Base-by-base conservation (phyloP, 2,113 vertebrate species). In the Platycercus adscitus region DNA sequence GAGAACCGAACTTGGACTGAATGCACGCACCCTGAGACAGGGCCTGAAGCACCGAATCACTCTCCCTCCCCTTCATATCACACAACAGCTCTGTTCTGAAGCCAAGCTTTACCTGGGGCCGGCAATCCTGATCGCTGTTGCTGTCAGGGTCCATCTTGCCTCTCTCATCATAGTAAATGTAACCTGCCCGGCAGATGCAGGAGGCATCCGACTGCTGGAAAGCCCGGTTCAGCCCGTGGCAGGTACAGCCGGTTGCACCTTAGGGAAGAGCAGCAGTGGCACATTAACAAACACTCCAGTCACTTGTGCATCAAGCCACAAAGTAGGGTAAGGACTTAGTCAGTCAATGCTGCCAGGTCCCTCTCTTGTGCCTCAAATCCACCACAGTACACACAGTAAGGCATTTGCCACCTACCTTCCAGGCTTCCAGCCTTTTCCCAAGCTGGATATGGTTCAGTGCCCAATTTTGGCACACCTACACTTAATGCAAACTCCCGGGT, bases 171-270 rank as follows among this genome's bases (percentile, higher is more conserved):
- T 99, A 99, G 96, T 98, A 99, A 58, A 99, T 55, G 5, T 98
- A 98, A 46, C 99, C 99, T 17, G 98, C 98, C 93, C 91, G 98
- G 96, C 99, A 99, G 97, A 99, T 97, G 86, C 99, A 99, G 31
- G 98, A 99, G 17, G 98, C 98, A 33, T 99, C 99, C 0, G 98
- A 99, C 58, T 98, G 98, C 96, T 99, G 99, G 93, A 99, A 99
- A 11, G 99, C 98, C 18, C 99, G 98, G 91, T 99, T 99, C 94
- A 98, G 97, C 52, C 99, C 99, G 2, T 63, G 95, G 85, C 99
- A 99, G 9, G 81, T 97, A 80, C 99, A 99, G 50, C 97, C 98
- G 46, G 97, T 97, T 14, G 99, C 98, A 52, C 99, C 99, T 99
- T 88, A 17, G 33, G 23, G 37, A 26, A 75, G 17, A 94, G 65